These are phyloP conservation scores for Scaptomyza tumidula DNA, from an alignment of 2,888 invertebrate species.

Conservation along the genomic window DNA sequence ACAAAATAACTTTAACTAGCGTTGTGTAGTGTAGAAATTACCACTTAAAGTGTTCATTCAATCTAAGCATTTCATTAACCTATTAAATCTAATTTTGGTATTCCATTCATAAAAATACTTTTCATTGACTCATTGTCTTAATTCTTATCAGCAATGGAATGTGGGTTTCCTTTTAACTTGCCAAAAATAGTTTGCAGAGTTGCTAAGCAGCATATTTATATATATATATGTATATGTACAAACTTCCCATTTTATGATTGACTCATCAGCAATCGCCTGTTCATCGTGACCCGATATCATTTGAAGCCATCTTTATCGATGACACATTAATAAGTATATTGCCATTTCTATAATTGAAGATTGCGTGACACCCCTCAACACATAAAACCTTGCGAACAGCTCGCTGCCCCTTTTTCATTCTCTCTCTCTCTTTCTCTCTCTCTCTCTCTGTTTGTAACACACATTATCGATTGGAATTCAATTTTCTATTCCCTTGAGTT, in stretches of 20 bases:
- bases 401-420: too few relatives aligned
- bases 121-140: slow-evolving; percentile 19
- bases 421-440: too few relatives aligned
- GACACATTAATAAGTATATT: slow-evolving; percentile 41
- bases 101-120: slow-evolving; percentile 9
- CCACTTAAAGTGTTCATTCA: not conserved
- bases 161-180: slow-evolving; percentile 32
- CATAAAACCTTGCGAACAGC: slow-evolving; percentile 16
- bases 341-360: slow-evolving; percentile 47
- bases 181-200: slow-evolving; percentile 10
- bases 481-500: slow-evolving; percentile 1
- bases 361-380: slow-evolving; percentile 39
- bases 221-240: not conserved
- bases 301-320: slow-evolving; percentile 41
- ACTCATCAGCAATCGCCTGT: slow-evolving; percentile 25
- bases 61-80: too few relatives aligned
- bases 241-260: slow-evolving; percentile 21
- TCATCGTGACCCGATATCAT: slow-evolving; percentile 24
- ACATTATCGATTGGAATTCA: slow-evolving; percentile 24
- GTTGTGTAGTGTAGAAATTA: not conserved
- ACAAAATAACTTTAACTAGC: too few relatives aligned
- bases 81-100: not conserved
- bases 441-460: too few relatives aligned
- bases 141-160: slow-evolving; percentile 8
- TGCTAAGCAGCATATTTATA: slow-evolving; percentile 11